Base-by-base conservation (phyloP, 2,113 vertebrate species). In the Oncorhynchus keta region DNA sequence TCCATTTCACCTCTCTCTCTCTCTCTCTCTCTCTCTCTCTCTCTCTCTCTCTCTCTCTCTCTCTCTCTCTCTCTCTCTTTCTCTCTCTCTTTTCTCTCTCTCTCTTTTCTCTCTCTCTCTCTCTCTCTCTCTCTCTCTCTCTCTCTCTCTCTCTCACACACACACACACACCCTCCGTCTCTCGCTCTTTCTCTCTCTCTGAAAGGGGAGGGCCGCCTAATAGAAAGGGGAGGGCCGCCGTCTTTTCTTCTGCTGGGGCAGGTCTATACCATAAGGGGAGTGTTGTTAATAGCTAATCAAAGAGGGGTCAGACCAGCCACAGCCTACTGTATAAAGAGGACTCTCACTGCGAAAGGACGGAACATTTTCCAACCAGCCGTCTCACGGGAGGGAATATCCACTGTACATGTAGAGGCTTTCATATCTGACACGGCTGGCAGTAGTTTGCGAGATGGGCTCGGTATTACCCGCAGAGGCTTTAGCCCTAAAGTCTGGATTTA, bases 211-310 rank as follows among this genome's bases (percentile, higher is more conserved):
- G 81, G 26, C 77, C 89, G 81, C 79, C 61, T n/a, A n/a, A n/a
- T n/a, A n/a, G 67, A 70, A 79, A 76, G 74, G 80, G 84, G 88
- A 68, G 86, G 81, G 26, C 77, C 89, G 81, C 79, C 61, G 83
- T 83, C 57, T 82, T 62, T 66, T 78, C 30, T 89, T 83, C 81
- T 84, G 84, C 87, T 88, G 86, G 88, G 80, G 89, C 93, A 88
- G 93, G 91, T 93, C 94, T 94, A 90, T 86, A 75, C 90, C 91
- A 93, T 92, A 94, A 95, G 95, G 94, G 93, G 90, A 91, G 94
- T 94, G 95, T 95, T 96, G 96, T 97, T 96, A 97, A 96, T 97
- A 96, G 96, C 95, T 97, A 96, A 97, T 98, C 97, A 96, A 95
- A 94, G 93, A 83, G 87, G 93, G 95, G 95, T 95, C 95, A 94